Evolutionary conservation across 2,888 invertebrate genomes (phyloP).

Genomic region (Ichneumon xanthorius): DNA sequence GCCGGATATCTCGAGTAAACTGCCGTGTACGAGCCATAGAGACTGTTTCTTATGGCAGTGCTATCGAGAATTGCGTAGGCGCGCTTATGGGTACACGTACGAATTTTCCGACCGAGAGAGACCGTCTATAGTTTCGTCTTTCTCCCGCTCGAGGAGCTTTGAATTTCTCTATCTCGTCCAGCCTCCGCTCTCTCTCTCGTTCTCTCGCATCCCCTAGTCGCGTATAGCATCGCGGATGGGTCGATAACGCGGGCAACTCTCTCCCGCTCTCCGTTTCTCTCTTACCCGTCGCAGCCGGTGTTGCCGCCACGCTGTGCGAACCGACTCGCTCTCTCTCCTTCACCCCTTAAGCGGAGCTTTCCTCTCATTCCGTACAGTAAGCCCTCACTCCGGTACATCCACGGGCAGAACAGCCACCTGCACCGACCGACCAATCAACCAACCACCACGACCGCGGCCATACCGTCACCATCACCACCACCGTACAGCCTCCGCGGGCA

Average conservation of each 20-base stretch:
- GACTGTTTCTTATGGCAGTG: background rate
- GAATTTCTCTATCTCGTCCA: constrained; percentile 18
- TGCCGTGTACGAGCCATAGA: background rate
- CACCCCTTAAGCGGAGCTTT: constrained; percentile 78
- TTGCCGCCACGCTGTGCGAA: constrained; percentile 73
- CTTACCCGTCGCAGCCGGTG: constrained; percentile 78
- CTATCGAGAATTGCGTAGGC: constrained; percentile 10
- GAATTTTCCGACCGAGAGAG: constrained; percentile 23
- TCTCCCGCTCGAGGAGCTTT: constrained; percentile 13
- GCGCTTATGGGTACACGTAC: constrained; percentile 20
- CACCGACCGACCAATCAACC: constrained; percentile 73
- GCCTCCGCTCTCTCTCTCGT: background rate
- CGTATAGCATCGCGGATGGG: constrained; percentile 80
- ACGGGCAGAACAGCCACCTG: constrained; percentile 74
- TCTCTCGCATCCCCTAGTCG: constrained; percentile 62
- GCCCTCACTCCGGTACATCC: constrained; percentile 81
- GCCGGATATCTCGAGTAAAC: background rate
- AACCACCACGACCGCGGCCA: constrained; percentile 49
- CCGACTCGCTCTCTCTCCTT: constrained; percentile 10
- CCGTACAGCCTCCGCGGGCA: constrained; percentile 33
- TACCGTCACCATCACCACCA: constrained; percentile 28
- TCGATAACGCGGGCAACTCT: constrained; percentile 83
- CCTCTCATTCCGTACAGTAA: constrained; percentile 81
- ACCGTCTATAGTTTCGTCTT: constrained; percentile 22
- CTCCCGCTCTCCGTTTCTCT: constrained; percentile 60